Base-by-base conservation (phyloP, 2,888 invertebrate species). In the Aleiodes alternator region DNA sequence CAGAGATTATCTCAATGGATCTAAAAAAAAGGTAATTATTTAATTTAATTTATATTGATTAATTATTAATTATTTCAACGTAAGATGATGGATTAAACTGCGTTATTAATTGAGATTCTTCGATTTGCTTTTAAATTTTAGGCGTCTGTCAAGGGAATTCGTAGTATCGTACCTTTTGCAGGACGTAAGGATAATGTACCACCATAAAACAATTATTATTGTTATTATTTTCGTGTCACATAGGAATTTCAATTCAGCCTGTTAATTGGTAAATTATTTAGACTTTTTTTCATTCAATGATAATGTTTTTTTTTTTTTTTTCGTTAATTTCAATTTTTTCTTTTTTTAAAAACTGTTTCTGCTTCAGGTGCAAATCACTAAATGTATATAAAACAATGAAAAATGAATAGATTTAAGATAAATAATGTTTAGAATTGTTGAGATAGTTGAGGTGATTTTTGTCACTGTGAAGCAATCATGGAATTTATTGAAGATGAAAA, bases 1-100 rank as follows among this genome's bases (percentile, higher is more conserved):
- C 91, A 98, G 98, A 92, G 98, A 98, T 84, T 97, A 96, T 88
- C 92, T 98, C 78, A 97, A 96, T 89, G 97, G 97, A 81, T 96
- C 97, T 81, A 97, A 98, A 91, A 98, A 98, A 92, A 98, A 98
- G 95, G 97, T 98, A 91, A 89, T 87, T 79, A 76, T 73, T 38
- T 71, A 77, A 72, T 79, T 77, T 77, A 69, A 73, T 72, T 73
- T 74, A 29, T 14, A 48, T 50, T 78, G n/a, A 75, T 51, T 76
- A 81, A 75, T 72, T 77, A 5, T 6, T 23, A 29, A 48, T 14
- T 69, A 56, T 51, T 64, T 34, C n/a, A 51, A 38, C 56, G 12
- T 31, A 59, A 16, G 14, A 69, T 72, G 69, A 69, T 57, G 55
- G 38, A 61, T 72, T 69, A 72, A 69, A 72, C 61, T 76, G 56